A percentile compares a stretch with the other conserved stretches of the same genome.
These are phyloP conservation scores for Sphecodes monilicornis DNA, from an alignment of 2,888 invertebrate genomes.

Conservation along the genomic window DNA sequence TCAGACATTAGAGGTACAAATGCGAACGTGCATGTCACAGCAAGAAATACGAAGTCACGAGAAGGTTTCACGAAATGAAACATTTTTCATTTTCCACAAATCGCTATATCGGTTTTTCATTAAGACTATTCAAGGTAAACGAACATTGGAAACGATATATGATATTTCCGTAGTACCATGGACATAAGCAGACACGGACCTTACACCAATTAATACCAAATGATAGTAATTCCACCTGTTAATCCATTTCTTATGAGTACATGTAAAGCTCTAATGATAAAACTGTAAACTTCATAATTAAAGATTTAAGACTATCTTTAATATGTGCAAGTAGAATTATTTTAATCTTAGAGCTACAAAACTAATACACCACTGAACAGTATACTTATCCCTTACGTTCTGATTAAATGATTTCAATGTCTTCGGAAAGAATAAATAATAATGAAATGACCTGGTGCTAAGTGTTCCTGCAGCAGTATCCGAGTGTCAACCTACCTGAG, in stretches of 20 bases:
- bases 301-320: conserved; percentile 24
- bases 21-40: conserved; percentile 45
- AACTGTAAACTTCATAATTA: conserved; percentile 46
- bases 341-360: conserved; percentile 29
- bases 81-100: conserved; percentile 34
- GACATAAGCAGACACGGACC: conserved; percentile 78
- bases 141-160: conserved; percentile 11
- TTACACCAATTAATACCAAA: conserved; percentile 80
- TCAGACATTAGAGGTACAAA: conserved; percentile 40
- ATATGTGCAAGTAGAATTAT: conserved; percentile 39
- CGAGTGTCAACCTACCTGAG: conserved; percentile 88
- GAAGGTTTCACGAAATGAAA: conserved; percentile 9
- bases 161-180: conserved; percentile 51
- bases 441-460: conserved; percentile 53
- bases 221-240: conserved; percentile 66
- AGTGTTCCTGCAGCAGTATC: conserved; percentile 28
- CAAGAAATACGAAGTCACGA: conserved; percentile 36
- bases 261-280: conserved; percentile 61
- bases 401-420: conserved; percentile 29
- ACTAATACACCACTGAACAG: conserved; percentile 33
- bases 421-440: conserved; percentile 41
- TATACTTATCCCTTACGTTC: conserved; percentile 37
- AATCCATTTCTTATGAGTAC: conserved; percentile 50
- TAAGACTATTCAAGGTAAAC: conserved; percentile 19
- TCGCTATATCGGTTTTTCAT: conserved; percentile 27